Evolutionary conservation across 2,888 invertebrate species (phyloP), one percentile per base, ranked within the genome.

Genomic region (Apeira syringaria): DNA sequence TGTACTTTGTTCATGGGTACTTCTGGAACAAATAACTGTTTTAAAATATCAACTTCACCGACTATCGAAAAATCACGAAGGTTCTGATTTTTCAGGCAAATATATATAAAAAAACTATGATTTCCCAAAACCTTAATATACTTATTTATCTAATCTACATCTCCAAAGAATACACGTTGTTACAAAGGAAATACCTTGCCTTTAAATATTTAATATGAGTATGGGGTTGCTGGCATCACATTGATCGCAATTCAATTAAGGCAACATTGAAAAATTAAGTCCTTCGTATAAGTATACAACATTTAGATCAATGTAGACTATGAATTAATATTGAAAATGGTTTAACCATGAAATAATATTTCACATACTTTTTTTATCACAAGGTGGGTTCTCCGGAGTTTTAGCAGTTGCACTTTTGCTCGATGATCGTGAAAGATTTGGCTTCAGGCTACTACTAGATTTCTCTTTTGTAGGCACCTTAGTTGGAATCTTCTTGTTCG

Each of bases 1-100:
- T 97, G 96, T 50, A 97, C 88, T 90, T 97, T 97, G 80, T 97
- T 98, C 96, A 97, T 97, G 56, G 97, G 96, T 68, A 97, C 90
- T 92, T 94, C 94, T 95, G 82, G 15, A 86, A 84, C 37, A 41
- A 28, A 13, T 29, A 41, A 50, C 30, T 11, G 10, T 12, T 3
- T 29, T 13, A 33, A 33, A 32, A 29, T 45, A 11, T 12, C 34
- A 35, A 28, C 22, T 18, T 1, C 22, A 30, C 12, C 4, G 15
- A 15, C 20, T 13, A 6, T 9, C 12, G 11, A n/a, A 33, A 15
- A 12, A 9, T 15, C 25, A 33, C 9, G 22, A n/a, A n/a, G n/a
- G n/a, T n/a, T n/a, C n/a, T n/a, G n/a, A n/a, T n/a, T n/a, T n/a
- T n/a, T n/a, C n/a, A n/a, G n/a, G n/a, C n/a, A n/a, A n/a, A n/a